Percentiles rank a stretch among this genome's conserved stretches.
phyloP scores from a whole-genome alignment of 1,140 invertebrate species.

The Drosophila mauritiana region DNA sequence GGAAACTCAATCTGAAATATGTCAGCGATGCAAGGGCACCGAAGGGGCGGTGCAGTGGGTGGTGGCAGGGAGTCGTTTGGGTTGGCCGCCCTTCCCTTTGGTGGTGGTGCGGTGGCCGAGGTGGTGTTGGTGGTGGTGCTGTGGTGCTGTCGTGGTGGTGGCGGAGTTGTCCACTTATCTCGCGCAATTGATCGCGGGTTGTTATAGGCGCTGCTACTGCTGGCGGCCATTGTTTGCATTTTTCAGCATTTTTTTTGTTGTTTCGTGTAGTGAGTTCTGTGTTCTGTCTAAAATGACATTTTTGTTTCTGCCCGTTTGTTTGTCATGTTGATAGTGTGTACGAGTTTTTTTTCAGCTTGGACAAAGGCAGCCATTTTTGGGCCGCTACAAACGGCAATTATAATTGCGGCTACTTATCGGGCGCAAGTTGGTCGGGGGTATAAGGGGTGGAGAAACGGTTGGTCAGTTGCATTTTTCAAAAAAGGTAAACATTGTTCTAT shows the following conservation, averaged over 20 bases:
- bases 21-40: slow-evolving; percentile 51
- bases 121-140: slow-evolving; percentile 16
- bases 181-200: slow-evolving; percentile 75
- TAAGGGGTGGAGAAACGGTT: slow-evolving; percentile 4
- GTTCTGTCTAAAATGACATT: slow-evolving; percentile 72
- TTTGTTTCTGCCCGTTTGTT: slow-evolving; percentile 35
- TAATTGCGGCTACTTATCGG: slow-evolving; percentile 76
- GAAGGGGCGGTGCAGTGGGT: slow-evolving; percentile 12
- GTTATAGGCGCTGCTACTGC: slow-evolving; percentile 34
- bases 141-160: slow-evolving; percentile 35
- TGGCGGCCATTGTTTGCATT: slow-evolving; percentile 78
- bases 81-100: slow-evolving; percentile 30
- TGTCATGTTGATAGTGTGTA: slow-evolving; percentile 31
- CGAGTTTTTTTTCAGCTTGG: slow-evolving; percentile 33
- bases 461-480: slow-evolving; percentile 42
- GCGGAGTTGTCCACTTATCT: slow-evolving; percentile 68
- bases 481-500: slow-evolving; percentile 74
- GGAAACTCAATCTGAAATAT: slow-evolving; percentile 64
- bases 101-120: neutral
- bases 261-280: slow-evolving; percentile 44
- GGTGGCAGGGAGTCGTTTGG: slow-evolving; percentile 20
- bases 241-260: slow-evolving; percentile 44
- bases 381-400: slow-evolving; percentile 72
- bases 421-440: slow-evolving; percentile 4
- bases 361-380: slow-evolving; percentile 71